Percentiles rank a stretch among this genome's conserved stretches.
These are phyloP conservation scores for Nothobranchius kuhntae DNA, from an alignment of 2,113 vertebrate genomes.

Conservation along the genomic window DNA sequence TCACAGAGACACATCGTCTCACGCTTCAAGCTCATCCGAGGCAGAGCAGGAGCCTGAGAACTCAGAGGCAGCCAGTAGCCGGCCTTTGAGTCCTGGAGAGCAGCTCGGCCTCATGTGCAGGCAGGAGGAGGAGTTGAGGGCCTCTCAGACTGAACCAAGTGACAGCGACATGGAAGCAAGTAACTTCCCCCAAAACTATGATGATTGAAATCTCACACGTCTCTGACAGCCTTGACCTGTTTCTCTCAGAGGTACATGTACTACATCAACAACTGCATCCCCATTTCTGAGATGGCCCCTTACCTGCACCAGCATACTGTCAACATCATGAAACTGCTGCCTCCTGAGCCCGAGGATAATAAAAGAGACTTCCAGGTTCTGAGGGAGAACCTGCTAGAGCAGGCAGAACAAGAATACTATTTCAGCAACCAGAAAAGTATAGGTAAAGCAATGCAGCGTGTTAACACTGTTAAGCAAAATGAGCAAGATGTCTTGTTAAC, in stretches of 20 bases:
- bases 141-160: slow-evolving; percentile 69
- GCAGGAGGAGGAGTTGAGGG: slow-evolving; percentile 72
- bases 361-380: slow-evolving; percentile 61
- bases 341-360: slow-evolving; percentile 60
- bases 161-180: slow-evolving; percentile 83
- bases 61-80: slow-evolving; percentile 43
- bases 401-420: slow-evolving; percentile 80
- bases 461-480: no score
- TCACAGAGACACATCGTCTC: slow-evolving; percentile 17
- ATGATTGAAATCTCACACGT: not conserved
- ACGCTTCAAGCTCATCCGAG: not conserved
- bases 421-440: slow-evolving; percentile 83
- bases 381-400: slow-evolving; percentile 69
- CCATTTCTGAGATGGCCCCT: slow-evolving; percentile 80
- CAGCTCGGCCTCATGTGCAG: slow-evolving; percentile 83
- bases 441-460: slow-evolving; percentile 71
- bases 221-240: slow-evolving; percentile 4
- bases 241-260: slow-evolving; percentile 84
- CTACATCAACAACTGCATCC: slow-evolving; percentile 83
- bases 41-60: not conserved
- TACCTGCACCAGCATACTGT: slow-evolving; percentile 76
- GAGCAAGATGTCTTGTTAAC: no score
- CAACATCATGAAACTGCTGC: slow-evolving; percentile 77
- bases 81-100: slow-evolving; percentile 82
- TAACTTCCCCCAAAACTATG: not conserved